Evolutionary conservation across 2,888 invertebrate species (phyloP).

Genomic region (Cephus rjabovi): DNA sequence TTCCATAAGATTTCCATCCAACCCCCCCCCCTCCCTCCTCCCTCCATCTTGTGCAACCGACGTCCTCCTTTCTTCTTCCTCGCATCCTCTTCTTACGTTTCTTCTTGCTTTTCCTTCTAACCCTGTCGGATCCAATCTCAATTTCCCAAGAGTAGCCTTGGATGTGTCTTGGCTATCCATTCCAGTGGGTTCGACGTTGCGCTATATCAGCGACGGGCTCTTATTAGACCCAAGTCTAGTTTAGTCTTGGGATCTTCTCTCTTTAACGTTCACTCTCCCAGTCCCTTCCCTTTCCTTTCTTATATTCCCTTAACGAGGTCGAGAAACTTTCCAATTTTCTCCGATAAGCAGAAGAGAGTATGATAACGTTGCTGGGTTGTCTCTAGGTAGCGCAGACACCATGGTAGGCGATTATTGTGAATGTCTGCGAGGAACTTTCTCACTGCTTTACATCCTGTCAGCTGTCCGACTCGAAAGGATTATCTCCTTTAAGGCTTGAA

Average conservation of each 20-base stretch:
- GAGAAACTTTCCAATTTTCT: conserved; percentile 10
- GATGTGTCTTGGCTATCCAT: conserved; percentile 26
- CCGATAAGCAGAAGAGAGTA: not conserved
- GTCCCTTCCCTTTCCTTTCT: not conserved
- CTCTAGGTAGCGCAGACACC: not conserved
- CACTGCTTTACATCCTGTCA: not conserved
- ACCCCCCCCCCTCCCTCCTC: accelerated
- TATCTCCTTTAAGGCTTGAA: not conserved
- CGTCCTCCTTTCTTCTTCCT: not conserved
- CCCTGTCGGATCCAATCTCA: conserved; percentile 47
- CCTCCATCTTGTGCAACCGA: not conserved
- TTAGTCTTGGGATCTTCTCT: not conserved
- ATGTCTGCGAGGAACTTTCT: not conserved
- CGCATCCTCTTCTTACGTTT: too few relatives aligned
- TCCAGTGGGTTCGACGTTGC: conserved; percentile 32
- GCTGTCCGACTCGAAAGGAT: not conserved
- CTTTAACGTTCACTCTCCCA: conserved; percentile 1
- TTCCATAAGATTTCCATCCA: not conserved
- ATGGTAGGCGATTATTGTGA: not conserved
- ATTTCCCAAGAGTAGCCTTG: conserved; percentile 45
- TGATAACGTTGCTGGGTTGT: not conserved
- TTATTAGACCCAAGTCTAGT: conserved; percentile 29
- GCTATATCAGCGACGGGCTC: conserved; percentile 29
- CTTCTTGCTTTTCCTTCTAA: not conserved
- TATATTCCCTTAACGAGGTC: not conserved